These are phyloP conservation scores for Todus mexicanus DNA, from an alignment of 2,797 vertebrate species.

Conservation along the genomic window DNA sequence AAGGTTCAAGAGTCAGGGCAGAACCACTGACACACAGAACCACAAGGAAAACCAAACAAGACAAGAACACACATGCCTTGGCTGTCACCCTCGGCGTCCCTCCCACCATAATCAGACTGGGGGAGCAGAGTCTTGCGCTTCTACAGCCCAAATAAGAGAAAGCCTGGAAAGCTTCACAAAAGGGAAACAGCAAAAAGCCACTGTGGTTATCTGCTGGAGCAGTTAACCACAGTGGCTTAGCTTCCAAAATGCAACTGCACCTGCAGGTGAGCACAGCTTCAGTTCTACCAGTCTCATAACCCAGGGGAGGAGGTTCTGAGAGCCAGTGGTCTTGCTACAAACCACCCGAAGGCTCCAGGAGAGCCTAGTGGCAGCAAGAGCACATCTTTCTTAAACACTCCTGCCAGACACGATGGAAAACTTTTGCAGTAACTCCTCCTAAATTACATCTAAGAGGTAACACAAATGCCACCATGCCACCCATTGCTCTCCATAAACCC, in stretches of 20 bases:
- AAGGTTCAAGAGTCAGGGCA: neutral
- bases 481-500: neutral
- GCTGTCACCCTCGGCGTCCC: neutral
- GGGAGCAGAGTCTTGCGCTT: neutral
- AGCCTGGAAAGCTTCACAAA: neutral
- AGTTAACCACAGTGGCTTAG: neutral
- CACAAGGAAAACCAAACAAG: neutral
- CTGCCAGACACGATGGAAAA: neutral
- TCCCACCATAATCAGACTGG: neutral
- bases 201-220: neutral
- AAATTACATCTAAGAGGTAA: neutral
- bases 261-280: neutral
- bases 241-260: neutral
- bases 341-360: neutral
- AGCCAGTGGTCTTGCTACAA: neutral
- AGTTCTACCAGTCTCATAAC: neutral
- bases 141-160: neutral
- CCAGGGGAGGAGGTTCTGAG: neutral
- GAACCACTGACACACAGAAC: neutral
- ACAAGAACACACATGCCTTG: neutral
- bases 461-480: neutral
- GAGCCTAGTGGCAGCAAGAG: neutral
- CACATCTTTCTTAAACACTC: neutral
- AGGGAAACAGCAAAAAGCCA: neutral
- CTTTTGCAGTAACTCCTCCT: neutral